Base-by-base conservation (phyloP, 2,113 vertebrate genomes). In the Microcebus griseorufus region DNA sequence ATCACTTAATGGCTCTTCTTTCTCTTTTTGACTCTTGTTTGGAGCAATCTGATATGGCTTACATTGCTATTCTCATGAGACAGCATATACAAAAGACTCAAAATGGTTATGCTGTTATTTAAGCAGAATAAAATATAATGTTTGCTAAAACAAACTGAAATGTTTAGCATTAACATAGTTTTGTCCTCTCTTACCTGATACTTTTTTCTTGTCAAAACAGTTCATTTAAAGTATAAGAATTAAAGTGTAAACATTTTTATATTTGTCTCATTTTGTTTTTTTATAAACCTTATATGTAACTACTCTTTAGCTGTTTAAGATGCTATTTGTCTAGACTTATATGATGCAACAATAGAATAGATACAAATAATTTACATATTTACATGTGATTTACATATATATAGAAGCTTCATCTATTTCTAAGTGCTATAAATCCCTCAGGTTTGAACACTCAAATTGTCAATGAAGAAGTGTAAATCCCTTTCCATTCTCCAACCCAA, bases 161-260 rank as follows among this genome's bases (percentile, higher is more conserved):
- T 80, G 20, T 12, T 22, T 88, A 96, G 9, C 16, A 45, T 84
- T 94, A 93, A 93, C 95, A 87, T 18, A 42, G 88, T 69, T 82
- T 80, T 4, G 0, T 86, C 65, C 42, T 73, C 48, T 93, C 92
- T 32, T 92, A 51, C 91, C 51, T 69, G 2, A 64, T 97, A 25
- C 7, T 11, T 48, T 76, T 34, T 88, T 58, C 39, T 25, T 92
- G 72, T 45, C 37, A 92, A 88, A 94, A 93, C 29, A 67, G 9
- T 90, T 88, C 18, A 93, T 94, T 55, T 84, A 75, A 0, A 69
- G 60, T 82, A 2, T 91, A 86, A 96, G 64, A 97, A 96, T 93
- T 88, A 51, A 76, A 51, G 73, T 80, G 29, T 42, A 39, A 64
- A 42, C 75, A 92, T 70, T 58, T 97, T 53, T 39, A 6, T 23